Conservation (phyloP, 1,140 invertebrate genomes). For the Drosophila saltans region DNA sequence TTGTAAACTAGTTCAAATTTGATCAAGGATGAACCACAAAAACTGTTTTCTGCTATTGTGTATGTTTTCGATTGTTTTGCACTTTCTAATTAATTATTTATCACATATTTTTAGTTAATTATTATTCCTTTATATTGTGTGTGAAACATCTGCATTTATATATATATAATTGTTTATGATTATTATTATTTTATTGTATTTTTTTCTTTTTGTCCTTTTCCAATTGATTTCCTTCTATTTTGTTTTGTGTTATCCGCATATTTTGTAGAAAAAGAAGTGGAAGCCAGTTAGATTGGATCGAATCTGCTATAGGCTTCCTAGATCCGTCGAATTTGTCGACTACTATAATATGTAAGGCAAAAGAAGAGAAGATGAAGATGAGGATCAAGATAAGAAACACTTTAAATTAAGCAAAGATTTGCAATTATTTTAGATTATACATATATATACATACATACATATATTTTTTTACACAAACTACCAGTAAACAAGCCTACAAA, state of each 20-base stretch:
- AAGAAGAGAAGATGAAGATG: slow-evolving; percentile 32
- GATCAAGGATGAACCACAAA: no score
- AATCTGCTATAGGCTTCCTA: slow-evolving; percentile 79
- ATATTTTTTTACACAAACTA: slow-evolving; percentile 73
- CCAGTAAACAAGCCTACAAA: slow-evolving; percentile 27
- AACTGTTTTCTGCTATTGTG: neutral
- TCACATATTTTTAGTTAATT: slow-evolving; percentile 22
- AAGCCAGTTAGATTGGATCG: slow-evolving; percentile 83
- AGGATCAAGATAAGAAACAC: slow-evolving; percentile 51
- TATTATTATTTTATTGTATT: slow-evolving; percentile 49
- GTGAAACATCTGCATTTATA: slow-evolving; percentile 57
- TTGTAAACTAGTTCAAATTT: no score
- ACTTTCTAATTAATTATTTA: neutral
- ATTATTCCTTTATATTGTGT: slow-evolving; percentile 36
- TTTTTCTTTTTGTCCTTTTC: slow-evolving; percentile 63
- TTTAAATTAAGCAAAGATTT: slow-evolving; percentile 49
- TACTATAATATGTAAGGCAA: slow-evolving; percentile 77
- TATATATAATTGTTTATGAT: slow-evolving; percentile 58
- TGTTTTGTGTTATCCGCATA: slow-evolving; percentile 55
- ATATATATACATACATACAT: slow-evolving; percentile 65
- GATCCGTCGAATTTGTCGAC: slow-evolving; percentile 81
- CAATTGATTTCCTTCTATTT: slow-evolving; percentile 50
- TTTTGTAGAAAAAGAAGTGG: slow-evolving; percentile 81
- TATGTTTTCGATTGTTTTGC: neutral
- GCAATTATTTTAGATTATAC: slow-evolving; percentile 68